Evolutionary conservation across 2,888 invertebrate genomes (phyloP).

Genomic region (Slavum lentiscoides): DNA sequence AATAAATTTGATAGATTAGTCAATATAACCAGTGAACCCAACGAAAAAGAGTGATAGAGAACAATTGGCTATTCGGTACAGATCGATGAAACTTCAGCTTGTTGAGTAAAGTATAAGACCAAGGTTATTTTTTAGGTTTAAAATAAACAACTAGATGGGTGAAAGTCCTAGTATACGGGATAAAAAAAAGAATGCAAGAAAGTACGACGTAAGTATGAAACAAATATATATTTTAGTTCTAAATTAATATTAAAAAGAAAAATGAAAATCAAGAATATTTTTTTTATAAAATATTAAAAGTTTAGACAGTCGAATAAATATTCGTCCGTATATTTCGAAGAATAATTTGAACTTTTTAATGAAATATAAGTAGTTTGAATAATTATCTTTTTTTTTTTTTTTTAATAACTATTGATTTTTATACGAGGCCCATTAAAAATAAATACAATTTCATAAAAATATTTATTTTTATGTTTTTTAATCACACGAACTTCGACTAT

Average conservation of each 20-base stretch:
- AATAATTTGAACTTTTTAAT: neutral
- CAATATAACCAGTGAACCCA: neutral
- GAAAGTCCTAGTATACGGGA: neutral
- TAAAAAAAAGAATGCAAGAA: neutral
- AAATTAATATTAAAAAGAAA: neutral
- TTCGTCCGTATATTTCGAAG: neutral
- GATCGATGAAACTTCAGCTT: constrained; percentile 19
- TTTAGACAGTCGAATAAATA: neutral
- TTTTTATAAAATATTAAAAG: neutral
- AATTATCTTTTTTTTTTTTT: neutral
- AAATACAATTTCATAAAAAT: neutral
- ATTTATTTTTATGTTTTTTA: neutral
- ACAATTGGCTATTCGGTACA: constrained; percentile 25
- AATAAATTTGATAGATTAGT: neutral
- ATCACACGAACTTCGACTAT: neutral
- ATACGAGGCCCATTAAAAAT: neutral
- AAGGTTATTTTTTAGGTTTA: constrained; percentile 4
- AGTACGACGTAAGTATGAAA: neutral
- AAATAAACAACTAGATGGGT: constrained; percentile 8
- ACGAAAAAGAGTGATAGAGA: constrained; percentile 22
- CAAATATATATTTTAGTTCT: constrained; percentile 9
- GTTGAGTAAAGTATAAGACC: constrained; percentile 20
- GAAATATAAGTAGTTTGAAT: neutral
- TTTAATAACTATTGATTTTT: neutral
- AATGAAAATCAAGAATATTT: neutral